Percentiles rank a stretch among this genome's conserved stretches.
These are phyloP conservation scores for Cyanoderma ruficeps DNA, from an alignment of 2,113 vertebrate species.

Conservation along the genomic window DNA sequence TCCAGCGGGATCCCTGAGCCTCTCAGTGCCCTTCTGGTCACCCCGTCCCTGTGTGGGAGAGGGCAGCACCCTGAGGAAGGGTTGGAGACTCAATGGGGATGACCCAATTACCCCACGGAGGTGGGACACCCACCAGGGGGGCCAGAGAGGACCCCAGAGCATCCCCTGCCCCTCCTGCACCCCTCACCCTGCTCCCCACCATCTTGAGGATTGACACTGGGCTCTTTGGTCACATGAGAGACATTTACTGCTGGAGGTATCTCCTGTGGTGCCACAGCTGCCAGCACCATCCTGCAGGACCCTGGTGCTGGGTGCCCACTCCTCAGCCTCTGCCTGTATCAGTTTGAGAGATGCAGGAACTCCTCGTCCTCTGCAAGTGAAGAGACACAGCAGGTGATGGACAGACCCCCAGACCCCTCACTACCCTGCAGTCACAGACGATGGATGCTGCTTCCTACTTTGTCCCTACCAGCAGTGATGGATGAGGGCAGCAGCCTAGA, in stretches of 20 bases:
- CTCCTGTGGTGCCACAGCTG: neutral
- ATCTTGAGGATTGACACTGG: neutral
- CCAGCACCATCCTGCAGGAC: neutral
- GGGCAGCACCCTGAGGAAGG: neutral
- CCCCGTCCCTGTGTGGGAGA: fast-evolving
- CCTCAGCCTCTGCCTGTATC: neutral
- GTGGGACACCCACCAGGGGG: fast-evolving
- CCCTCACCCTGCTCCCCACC: neutral
- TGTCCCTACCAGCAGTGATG: neutral
- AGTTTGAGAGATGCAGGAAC: constrained; percentile 43
- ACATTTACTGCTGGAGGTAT: constrained; percentile 24
- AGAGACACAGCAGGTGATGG: neutral
- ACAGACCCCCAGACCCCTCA: neutral
- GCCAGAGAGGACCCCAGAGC: neutral
- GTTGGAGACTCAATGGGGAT: neutral
- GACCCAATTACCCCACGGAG: neutral
- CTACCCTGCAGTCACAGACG: fast-evolving
- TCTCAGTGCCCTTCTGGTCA: fast-evolving
- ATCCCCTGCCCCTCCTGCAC: neutral
- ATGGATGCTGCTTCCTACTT: neutral
- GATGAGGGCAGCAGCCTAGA: neutral
- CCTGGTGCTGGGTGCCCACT: fast-evolving
- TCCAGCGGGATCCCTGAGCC: fast-evolving
- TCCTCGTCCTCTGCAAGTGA: constrained; percentile 47
- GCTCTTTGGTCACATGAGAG: neutral